Evolutionary conservation across 92 coral and sea anemone species (phyloP).

Genomic region (Epizoanthus rinbou): DNA sequence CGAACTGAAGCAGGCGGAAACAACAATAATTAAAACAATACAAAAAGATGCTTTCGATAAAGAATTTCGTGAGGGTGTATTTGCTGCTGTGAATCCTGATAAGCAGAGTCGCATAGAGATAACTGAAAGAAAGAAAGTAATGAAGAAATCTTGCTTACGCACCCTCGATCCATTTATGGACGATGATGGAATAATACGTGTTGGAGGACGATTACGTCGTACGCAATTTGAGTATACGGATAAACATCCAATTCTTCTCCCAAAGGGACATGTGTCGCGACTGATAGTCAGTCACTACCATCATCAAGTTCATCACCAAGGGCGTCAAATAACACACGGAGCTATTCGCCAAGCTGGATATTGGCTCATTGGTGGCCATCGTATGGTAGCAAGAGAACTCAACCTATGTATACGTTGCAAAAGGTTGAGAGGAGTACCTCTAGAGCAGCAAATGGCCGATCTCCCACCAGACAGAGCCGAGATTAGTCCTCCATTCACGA

Average conservation of each 20-base stretch:
- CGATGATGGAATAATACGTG: background rate
- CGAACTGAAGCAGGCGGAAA: slow-evolving; percentile 24
- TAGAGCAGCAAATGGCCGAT: background rate
- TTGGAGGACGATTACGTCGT: slow-evolving; percentile 8
- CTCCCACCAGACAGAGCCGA: slow-evolving; percentile 16
- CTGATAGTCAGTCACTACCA: background rate
- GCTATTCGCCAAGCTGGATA: background rate
- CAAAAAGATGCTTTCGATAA: slow-evolving; percentile 19
- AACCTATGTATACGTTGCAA: background rate
- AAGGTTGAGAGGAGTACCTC: background rate
- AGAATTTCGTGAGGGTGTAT: background rate
- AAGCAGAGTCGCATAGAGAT: background rate
- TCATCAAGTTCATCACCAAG: too few relatives aligned
- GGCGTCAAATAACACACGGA: too few relatives aligned
- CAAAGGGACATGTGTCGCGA: background rate
- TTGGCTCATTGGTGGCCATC: slow-evolving; percentile 11
- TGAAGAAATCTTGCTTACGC: background rate
- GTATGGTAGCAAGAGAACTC: background rate
- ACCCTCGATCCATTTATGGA: slow-evolving; percentile 4
- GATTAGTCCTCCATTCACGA: background rate
- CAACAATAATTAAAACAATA: slow-evolving; percentile 16
- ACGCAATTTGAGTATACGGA: background rate
- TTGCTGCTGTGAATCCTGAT: background rate
- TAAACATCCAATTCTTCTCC: background rate
- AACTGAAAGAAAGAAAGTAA: background rate